phyloP scores from a whole-genome alignment of 2,113 vertebrate species.

The Protobothrops mucrosquamatus region DNA sequence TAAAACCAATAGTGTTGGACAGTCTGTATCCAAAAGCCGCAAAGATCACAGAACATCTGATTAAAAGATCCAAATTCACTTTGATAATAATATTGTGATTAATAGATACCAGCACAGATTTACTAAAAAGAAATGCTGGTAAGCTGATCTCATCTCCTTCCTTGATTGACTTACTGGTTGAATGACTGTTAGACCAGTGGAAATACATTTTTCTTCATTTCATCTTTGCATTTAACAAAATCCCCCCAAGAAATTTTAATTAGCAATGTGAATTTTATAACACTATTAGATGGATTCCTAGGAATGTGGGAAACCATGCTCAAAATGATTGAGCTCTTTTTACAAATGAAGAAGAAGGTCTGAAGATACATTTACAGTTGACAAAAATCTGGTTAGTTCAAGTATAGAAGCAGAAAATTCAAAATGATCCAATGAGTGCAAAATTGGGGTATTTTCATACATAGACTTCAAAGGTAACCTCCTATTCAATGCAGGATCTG shows the following conservation, averaged over 20 bases:
- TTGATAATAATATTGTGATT: not conserved
- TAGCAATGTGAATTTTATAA: not conserved
- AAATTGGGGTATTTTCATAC: not conserved
- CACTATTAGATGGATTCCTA: not conserved
- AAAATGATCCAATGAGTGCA: not conserved
- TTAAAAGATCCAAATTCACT: not conserved
- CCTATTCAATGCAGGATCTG: not conserved
- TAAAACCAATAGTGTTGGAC: not conserved
- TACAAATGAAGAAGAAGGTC: not conserved
- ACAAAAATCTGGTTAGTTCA: not conserved
- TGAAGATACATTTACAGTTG: not conserved
- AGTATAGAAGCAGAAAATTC: not conserved
- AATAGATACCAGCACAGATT: not conserved
- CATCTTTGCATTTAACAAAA: not conserved
- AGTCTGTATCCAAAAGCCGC: not conserved
- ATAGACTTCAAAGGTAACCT: not conserved
- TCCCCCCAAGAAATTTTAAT: not conserved
- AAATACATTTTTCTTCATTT: not conserved
- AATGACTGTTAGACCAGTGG: not conserved
- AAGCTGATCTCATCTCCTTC: not conserved
- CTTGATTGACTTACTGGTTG: not conserved
- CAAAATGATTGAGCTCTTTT: not conserved
- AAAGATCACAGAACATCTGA: not conserved
- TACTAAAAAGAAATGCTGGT: not conserved
- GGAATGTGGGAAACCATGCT: not conserved